phyloP scores from a whole-genome alignment of 2,888 invertebrate species.

The Tiliacea aurago region DNA sequence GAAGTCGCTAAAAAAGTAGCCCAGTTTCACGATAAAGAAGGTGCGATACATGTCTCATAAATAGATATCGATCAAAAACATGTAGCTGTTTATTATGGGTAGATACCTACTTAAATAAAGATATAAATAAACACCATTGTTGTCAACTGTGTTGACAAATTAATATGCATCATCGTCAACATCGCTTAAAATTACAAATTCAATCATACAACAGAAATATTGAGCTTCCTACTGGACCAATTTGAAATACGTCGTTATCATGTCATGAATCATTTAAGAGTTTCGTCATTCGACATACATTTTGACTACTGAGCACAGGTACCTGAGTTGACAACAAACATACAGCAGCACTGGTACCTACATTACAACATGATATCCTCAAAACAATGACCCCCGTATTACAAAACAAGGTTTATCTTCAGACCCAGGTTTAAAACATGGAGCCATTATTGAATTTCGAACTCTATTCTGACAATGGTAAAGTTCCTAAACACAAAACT shows the following conservation, averaged over 20 bases:
- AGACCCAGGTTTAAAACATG: no score
- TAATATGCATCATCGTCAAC: constrained; percentile 9
- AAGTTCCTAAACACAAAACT: no score
- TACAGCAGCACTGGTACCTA: background rate
- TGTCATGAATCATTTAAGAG: constrained; percentile 5
- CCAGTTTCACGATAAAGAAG: background rate
- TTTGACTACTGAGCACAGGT: background rate
- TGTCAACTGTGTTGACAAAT: constrained; percentile 14
- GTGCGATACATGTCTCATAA: constrained; percentile 1
- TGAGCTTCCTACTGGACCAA: background rate
- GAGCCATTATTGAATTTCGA: no score
- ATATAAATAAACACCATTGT: constrained; percentile 37
- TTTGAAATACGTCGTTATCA: constrained; percentile 5
- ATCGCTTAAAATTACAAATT: constrained; percentile 7
- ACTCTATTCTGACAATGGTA: no score
- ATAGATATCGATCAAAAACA: constrained; percentile 13
- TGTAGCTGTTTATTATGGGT: constrained; percentile 11
- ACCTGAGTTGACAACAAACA: constrained; percentile 3
- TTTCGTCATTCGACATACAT: constrained; percentile 40
- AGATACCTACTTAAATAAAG: constrained; percentile 4
- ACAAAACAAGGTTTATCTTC: no score
- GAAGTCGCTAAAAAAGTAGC: no score
- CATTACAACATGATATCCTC: constrained; percentile 23
- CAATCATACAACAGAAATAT: background rate
- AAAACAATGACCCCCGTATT: no score